Evolutionary conservation across 2,113 vertebrate species (phyloP).

Genomic region (Pelecanus crispus): DNA sequence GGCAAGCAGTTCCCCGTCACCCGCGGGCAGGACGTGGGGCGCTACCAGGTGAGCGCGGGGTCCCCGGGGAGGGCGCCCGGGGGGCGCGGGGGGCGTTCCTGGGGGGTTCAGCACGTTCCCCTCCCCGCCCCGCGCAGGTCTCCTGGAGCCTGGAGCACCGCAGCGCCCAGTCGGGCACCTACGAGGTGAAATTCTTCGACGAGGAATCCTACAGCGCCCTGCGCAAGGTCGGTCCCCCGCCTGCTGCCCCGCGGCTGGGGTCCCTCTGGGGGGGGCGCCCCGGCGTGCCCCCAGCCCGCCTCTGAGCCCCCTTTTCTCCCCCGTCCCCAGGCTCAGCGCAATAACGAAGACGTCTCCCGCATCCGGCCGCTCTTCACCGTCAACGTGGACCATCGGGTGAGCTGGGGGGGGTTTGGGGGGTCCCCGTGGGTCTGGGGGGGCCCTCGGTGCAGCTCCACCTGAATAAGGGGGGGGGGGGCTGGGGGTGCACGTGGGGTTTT

Average conservation of each 20-base stretch:
- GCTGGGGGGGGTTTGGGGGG: not conserved
- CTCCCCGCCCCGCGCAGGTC: slow-evolving; percentile 64
- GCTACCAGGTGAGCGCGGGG: slow-evolving; percentile 80
- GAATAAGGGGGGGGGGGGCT: accelerated
- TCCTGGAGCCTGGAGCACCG: slow-evolving; percentile 92
- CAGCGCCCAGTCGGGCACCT: slow-evolving; percentile 84
- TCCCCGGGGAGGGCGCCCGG: not conserved
- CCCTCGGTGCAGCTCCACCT: not conserved
- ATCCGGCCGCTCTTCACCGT: slow-evolving; percentile 88
- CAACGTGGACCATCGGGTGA: slow-evolving; percentile 88
- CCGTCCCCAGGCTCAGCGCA: slow-evolving; percentile 83
- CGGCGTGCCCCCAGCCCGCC: not conserved
- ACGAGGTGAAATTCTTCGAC: slow-evolving; percentile 90
- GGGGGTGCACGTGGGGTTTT: not conserved
- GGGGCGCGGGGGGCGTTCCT: too few relatives aligned
- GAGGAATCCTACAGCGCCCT: slow-evolving; percentile 88
- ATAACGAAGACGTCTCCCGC: slow-evolving; percentile 84
- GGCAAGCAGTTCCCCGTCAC: slow-evolving; percentile 93
- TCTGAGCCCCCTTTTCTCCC: not conserved
- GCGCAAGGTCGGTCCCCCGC: slow-evolving; percentile 74
- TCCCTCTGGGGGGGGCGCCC: not conserved
- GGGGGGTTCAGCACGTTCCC: not conserved
- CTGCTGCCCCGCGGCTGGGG: accelerated
- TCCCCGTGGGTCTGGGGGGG: too few relatives aligned
- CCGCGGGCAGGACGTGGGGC: slow-evolving; percentile 88